Base-by-base conservation (phyloP, 2,888 invertebrate species). In the Alentia gelatinosa region DNA sequence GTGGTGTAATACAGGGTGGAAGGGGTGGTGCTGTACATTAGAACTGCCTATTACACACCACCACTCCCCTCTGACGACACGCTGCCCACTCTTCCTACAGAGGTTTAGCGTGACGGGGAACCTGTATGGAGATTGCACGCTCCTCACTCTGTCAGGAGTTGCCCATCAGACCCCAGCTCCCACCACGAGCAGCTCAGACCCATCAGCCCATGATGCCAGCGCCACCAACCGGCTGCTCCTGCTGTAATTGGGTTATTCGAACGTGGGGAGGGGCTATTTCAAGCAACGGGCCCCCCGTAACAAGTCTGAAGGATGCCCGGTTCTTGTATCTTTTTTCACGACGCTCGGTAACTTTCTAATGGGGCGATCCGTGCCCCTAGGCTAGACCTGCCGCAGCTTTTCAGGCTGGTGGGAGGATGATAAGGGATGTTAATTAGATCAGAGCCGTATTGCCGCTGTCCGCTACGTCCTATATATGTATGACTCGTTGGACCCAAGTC, bases 201-300 rank as follows among this genome's bases (percentile, higher is more conserved):
- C 68, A 68, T 68, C 68, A 68, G 68, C 4, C n/a, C 68, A 12
- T 4, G 68, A 26, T 12, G 26, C 68, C 33, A 26, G 68, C 30
- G 30, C 26, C 0, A 19, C 30, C 68, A 30, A 3, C 26, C 33
- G 3, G 26, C 68, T 30, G 30, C 68, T 30, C n/a, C n/a, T n/a
- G n/a, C 4, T 68, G 68, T 68, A 68, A 68, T 68, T 68, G 68
- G 68, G 68, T 68, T 68, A 68, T 68, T 68, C 30, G 68, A 68
- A 68, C 68, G 68, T n/a, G n/a, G n/a, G n/a, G n/a, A n/a, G 68
- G 68, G 33, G 68, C 68, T 68, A 68, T 68, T 68, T 68, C 68
- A 68, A 68, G 68, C 26, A 68, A 68, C n/a, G 26, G 26, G 68
- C 68, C 68, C n/a, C 1, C 56, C 19, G 68, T 68, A 68, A 30